phyloP scores from a whole-genome alignment of 2,888 invertebrate genomes.

The Drosophila macrospina region DNA sequence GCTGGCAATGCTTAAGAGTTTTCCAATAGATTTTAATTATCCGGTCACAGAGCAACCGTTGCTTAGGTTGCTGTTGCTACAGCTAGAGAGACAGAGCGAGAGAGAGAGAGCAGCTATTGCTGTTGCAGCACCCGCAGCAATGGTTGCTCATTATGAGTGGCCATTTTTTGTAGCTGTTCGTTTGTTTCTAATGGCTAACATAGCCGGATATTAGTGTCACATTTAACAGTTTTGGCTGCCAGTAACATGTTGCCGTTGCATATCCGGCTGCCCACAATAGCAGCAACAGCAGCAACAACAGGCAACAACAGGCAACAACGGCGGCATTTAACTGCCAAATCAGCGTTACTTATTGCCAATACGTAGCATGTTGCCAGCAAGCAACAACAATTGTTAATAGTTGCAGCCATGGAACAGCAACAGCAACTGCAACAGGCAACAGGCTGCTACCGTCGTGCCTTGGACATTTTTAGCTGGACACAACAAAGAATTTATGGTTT shows the following conservation, averaged over 20 bases:
- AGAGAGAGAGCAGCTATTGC: constrained; percentile 10
- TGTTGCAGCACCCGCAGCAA: constrained; percentile 27
- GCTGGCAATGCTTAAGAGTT: constrained; percentile 4
- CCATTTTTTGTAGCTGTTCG: constrained; percentile 17
- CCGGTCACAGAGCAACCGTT: background rate
- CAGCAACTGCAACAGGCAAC: constrained; percentile 69
- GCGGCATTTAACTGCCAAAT: constrained; percentile 80
- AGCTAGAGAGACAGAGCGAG: background rate
- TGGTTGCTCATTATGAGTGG: constrained; percentile 61
- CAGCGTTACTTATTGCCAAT: constrained; percentile 81
- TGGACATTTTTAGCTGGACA: constrained; percentile 75
- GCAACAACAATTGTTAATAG: constrained; percentile 69
- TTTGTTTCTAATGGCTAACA: constrained; percentile 37
- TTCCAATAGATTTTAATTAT: constrained; percentile 28
- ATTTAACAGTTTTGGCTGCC: constrained; percentile 75
- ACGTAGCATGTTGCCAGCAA: constrained; percentile 68
- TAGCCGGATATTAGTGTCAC: constrained; percentile 77
- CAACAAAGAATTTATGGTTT: constrained; percentile 84
- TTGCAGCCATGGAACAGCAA: constrained; percentile 61
- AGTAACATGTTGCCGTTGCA: constrained; percentile 73
- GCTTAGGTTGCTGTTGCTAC: too few relatives aligned
- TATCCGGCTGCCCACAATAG: constrained; percentile 68
- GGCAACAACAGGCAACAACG: too few relatives aligned
- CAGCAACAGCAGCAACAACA: constrained; percentile 48
- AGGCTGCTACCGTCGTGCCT: constrained; percentile 71